Conservation (phyloP, 2,113 vertebrate genomes). For the Rhinogobius similis region DNA sequence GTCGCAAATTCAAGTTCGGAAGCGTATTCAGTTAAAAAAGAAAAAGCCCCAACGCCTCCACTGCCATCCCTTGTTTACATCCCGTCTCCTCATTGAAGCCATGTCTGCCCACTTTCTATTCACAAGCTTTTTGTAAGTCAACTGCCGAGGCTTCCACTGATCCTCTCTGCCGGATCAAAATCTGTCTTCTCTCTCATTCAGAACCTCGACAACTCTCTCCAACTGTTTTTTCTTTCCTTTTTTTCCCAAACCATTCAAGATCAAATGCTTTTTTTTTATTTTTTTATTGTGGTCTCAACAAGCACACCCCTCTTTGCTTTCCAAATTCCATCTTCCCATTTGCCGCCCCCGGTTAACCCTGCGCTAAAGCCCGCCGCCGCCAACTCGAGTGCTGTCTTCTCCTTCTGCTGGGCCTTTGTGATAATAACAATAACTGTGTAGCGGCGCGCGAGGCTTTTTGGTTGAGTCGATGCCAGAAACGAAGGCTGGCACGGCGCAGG, state of each 20-base stretch:
- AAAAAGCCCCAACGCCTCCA: conserved; percentile 20
- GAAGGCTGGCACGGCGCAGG: conserved; percentile 55
- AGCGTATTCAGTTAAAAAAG: neutral
- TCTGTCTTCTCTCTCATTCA: conserved; percentile 51
- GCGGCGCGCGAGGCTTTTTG: conserved; percentile 60
- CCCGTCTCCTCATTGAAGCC: conserved; percentile 45
- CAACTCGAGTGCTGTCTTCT: conserved; percentile 69
- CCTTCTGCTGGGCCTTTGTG: conserved; percentile 75
- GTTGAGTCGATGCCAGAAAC: conserved; percentile 59
- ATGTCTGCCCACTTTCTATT: conserved; percentile 27
- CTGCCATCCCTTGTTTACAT: conserved; percentile 59
- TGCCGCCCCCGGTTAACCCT: conserved; percentile 59
- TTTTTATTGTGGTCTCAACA: conserved; percentile 41
- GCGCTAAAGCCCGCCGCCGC: conserved; percentile 58
- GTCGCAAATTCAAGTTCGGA: neutral
- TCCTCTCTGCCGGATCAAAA: conserved; percentile 35
- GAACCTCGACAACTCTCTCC: conserved; percentile 36
- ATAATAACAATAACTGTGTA: conserved; percentile 73
- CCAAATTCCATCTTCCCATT: conserved; percentile 53
- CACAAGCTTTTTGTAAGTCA: conserved; percentile 40
- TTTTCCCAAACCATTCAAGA: conserved; percentile 40
- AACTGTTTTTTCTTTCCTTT: conserved; percentile 33
- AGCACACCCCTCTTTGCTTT: conserved; percentile 45
- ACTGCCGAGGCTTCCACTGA: conserved; percentile 33
- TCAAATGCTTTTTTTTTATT: conserved; percentile 40